Base-by-base conservation (phyloP, 2,797 vertebrate species). In the Lacerta bilineata region DNA sequence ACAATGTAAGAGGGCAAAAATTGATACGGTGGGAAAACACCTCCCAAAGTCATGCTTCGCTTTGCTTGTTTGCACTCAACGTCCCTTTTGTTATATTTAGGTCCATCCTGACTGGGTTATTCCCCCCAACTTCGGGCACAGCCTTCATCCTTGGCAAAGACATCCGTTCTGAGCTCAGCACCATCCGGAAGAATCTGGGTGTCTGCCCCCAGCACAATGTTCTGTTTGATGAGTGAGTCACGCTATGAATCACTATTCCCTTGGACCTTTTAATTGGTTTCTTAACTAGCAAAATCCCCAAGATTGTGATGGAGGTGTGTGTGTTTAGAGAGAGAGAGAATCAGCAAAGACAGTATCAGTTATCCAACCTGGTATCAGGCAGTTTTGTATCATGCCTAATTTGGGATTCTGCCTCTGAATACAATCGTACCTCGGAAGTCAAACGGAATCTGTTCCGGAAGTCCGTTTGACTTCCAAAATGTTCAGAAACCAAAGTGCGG, bases 161-260 rank as follows among this genome's bases (percentile, higher is more conserved):
- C 94, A 99, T 99, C 89, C 97, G 98, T 87, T 97, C 96, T 0
- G 99, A 99, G 75, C 97, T 99, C 91, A 99, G 95, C 91, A 93
- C 97, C 91, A 99, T 99, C 92, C 96, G 99, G 25, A 98, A 98
- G 96, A 99, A 99, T 94, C 96, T 99, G 92, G 99, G 99, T 0
- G 98, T 99, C 91, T 99, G 99, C 93, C 99, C 99, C 0, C 99
- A 99, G 85, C 99, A 99, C 95, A 99, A 99, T 0, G 99, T 99
- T n/a, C 97, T 99, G n/a, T 99, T 99, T 95, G 97, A 98, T 85
- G 96, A 98, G 99, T 99, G 95, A 98, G 98, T 98, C 92, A 18
- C 69, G 27, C 2, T 20, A 2, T 17, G 7, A 71, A 74, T 59
- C 0, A 0, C 2, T n/a, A 3, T 33, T 80, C 46, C 18, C 41